phyloP scores from a whole-genome alignment of 2,113 vertebrate species.

The Lepus europaeus region DNA sequence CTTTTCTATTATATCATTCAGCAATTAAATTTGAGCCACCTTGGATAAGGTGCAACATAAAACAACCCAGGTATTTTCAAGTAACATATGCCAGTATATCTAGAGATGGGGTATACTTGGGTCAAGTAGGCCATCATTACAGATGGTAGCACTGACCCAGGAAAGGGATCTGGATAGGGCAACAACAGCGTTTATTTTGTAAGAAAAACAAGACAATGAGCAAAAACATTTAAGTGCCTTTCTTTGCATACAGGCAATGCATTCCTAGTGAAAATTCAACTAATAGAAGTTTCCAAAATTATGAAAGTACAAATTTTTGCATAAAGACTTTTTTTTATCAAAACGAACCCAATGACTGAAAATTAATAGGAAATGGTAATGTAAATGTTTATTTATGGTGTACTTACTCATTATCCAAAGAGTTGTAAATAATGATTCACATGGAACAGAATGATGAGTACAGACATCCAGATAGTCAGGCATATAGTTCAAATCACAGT shows the following conservation, averaged over 20 bases:
- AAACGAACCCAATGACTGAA: not conserved
- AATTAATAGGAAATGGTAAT: not conserved
- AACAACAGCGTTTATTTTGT: not conserved
- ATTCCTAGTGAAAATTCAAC: not conserved
- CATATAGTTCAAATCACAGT: not conserved
- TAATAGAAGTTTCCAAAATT: not conserved
- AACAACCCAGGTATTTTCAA: not conserved
- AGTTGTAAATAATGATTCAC: not conserved
- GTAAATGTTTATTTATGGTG: not conserved
- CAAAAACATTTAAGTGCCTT: not conserved
- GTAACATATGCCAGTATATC: not conserved
- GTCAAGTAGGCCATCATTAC: fast-evolving
- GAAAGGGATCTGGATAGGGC: not conserved
- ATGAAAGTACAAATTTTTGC: not conserved
- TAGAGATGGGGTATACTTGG: not conserved
- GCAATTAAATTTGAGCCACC: not conserved
- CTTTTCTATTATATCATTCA: not conserved
- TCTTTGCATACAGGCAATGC: not conserved
- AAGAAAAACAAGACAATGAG: not conserved
- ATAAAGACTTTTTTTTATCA: not conserved
- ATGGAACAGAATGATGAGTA: not conserved
- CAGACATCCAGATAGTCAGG: not conserved
- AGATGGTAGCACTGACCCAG: too few species aligned
- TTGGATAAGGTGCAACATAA: not conserved
- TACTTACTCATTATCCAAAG: not conserved